These are phyloP conservation scores for Drosophila subsilvestris DNA, from an alignment of 2,888 invertebrate species.

Conservation along the genomic window DNA sequence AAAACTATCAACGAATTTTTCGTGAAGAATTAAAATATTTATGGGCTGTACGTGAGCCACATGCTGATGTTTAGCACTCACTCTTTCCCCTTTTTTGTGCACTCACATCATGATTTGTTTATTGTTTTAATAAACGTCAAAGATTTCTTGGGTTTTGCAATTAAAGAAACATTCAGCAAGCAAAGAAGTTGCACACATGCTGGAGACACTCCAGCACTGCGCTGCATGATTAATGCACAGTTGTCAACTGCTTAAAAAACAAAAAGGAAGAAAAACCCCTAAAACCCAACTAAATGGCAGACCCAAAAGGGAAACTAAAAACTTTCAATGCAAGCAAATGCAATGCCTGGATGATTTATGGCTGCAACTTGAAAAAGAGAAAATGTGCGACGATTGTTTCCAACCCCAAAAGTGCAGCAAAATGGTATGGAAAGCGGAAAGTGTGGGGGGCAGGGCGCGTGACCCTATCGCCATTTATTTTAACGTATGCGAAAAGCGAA, in stretches of 20 bases:
- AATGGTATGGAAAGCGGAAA: slow-evolving; percentile 26
- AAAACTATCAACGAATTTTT: slow-evolving; percentile 74
- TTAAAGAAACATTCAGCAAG: slow-evolving; percentile 53
- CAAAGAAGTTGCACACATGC: slow-evolving; percentile 1
- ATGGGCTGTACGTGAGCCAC: slow-evolving; percentile 65
- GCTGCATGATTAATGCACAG: slow-evolving; percentile 38
- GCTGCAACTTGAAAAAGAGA: slow-evolving; percentile 41
- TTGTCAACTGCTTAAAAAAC: slow-evolving; percentile 24
- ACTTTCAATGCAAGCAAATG: slow-evolving; percentile 55
- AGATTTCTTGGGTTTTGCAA: slow-evolving; percentile 59
- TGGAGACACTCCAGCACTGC: slow-evolving; percentile 29
- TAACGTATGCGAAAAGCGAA: slow-evolving; percentile 66
- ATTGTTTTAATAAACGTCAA: slow-evolving; percentile 79
- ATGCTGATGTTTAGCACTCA: slow-evolving; percentile 22
- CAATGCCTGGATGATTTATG: slow-evolving; percentile 70
- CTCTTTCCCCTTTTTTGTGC: neutral
- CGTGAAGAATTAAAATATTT: slow-evolving; percentile 71
- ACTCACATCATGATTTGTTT: slow-evolving; percentile 51
- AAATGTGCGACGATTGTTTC: slow-evolving; percentile 45
- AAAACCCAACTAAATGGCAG: slow-evolving; percentile 32
- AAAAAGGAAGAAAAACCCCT: slow-evolving; percentile 7
- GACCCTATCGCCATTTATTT: slow-evolving; percentile 60
- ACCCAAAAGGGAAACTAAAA: slow-evolving; percentile 26
- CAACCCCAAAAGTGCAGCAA: slow-evolving; percentile 10
- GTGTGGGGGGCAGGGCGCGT: slow-evolving; percentile 24